Conservation (phyloP, 2,113 vertebrate genomes). For the Gallinago paraguaiae region DNA sequence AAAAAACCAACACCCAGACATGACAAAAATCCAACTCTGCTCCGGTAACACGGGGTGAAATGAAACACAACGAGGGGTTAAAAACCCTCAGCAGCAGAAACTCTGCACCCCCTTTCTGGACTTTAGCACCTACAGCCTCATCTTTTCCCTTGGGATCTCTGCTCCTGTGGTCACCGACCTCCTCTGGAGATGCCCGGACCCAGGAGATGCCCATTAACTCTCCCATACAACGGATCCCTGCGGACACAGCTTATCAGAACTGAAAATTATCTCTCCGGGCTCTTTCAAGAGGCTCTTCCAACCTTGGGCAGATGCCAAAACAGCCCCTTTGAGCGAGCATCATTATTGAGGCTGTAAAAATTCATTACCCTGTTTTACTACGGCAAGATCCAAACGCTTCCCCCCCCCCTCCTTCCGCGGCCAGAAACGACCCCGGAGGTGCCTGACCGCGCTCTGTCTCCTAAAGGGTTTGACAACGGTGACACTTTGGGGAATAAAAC, state of each 20-base stretch:
- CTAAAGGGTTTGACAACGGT: neutral
- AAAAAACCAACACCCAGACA: constrained; percentile 48
- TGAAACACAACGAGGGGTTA: neutral
- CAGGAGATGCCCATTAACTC: rapidly evolving
- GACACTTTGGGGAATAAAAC: neutral
- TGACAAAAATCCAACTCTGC: constrained; percentile 49
- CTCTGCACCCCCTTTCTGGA: neutral
- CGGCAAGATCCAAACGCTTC: neutral
- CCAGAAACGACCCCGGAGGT: neutral
- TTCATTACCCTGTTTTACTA: constrained; percentile 2
- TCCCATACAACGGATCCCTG: neutral
- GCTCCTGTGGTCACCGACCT: neutral
- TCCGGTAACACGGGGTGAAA: neutral
- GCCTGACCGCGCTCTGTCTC: neutral
- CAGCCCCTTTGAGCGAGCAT: constrained; percentile 29
- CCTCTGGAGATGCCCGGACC: neutral
- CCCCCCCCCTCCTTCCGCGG: neutral
- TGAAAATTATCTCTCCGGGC: neutral
- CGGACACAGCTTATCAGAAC: constrained; percentile 16
- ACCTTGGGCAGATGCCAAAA: neutral
- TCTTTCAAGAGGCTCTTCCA: neutral
- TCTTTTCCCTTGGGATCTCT: neutral
- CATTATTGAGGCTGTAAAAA: neutral
- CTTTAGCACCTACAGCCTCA: neutral
- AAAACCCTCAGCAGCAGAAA: neutral